phyloP scores from a whole-genome alignment of 2,888 invertebrate species.

The Amphipoea oculea region DNA sequence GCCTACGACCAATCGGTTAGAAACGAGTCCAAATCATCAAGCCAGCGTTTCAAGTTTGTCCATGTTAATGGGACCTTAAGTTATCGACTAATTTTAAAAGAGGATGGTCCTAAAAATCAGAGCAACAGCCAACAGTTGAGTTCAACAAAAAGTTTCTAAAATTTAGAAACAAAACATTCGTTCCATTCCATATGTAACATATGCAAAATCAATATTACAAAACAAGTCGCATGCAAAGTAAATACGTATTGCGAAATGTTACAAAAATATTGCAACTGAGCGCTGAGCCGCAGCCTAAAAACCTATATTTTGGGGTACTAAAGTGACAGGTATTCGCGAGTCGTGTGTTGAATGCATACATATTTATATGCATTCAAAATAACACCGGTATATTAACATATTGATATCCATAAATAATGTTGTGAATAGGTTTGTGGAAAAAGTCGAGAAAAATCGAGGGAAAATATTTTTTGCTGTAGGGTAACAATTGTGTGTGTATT shows the following conservation, averaged over 20 bases:
- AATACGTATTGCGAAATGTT: conserved; percentile 59
- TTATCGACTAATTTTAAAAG: not conserved
- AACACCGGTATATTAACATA: conserved; percentile 28
- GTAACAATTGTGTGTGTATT: not conserved
- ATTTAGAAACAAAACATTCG: conserved; percentile 57
- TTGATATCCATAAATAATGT: conserved; percentile 46
- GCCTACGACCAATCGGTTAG: no score
- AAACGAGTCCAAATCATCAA: no score
- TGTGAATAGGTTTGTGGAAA: not conserved
- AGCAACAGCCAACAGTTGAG: not conserved
- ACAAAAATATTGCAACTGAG: conserved; percentile 49
- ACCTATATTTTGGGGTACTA: conserved; percentile 50
- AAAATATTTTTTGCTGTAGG: not conserved
- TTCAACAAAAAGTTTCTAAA: conserved; percentile 37
- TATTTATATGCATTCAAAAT: conserved; percentile 41
- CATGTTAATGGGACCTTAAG: no score
- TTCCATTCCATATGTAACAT: conserved; percentile 63
- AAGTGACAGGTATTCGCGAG: conserved; percentile 39
- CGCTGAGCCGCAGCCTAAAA: conserved; percentile 28
- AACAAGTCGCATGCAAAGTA: conserved; percentile 55
- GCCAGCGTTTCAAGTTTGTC: no score
- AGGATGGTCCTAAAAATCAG: conserved; percentile 3
- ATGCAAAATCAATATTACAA: conserved; percentile 63
- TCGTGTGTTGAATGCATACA: conserved; percentile 45
- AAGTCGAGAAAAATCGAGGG: not conserved